These are phyloP conservation scores for Odontophorus gujanensis DNA, from an alignment of 2,113 vertebrate genomes.

Conservation along the genomic window DNA sequence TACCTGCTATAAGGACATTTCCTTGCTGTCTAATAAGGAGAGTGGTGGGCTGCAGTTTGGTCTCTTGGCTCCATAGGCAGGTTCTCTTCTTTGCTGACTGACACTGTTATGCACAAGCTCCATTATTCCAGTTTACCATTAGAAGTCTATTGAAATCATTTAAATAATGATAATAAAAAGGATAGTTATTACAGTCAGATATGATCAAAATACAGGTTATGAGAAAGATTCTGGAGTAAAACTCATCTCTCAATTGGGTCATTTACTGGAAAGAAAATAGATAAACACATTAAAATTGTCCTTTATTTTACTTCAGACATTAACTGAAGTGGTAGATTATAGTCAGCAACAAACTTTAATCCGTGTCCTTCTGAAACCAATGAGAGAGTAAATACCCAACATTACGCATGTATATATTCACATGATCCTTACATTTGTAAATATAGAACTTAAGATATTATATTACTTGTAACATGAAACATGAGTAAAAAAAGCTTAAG, in stretches of 20 bases:
- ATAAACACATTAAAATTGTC: background rate
- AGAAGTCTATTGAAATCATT: background rate
- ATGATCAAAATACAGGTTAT: background rate
- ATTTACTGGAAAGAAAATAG: background rate
- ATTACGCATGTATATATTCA: background rate
- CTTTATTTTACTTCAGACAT: background rate
- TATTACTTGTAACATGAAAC: background rate
- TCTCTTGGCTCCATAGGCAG: background rate
- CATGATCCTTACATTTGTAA: background rate
- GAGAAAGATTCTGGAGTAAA: background rate
- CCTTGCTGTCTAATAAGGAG: conserved; percentile 4
- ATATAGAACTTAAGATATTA: background rate
- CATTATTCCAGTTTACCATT: background rate
- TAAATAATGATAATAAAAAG: background rate
- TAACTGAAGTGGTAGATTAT: background rate
- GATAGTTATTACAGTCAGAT: background rate
- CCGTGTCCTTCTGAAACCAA: background rate
- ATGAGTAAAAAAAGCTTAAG: background rate
- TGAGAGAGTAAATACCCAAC: background rate
- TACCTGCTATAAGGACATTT: background rate
- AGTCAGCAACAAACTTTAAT: background rate
- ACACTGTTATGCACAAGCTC: background rate
- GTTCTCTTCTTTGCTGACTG: conserved; percentile 13
- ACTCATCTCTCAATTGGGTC: background rate
- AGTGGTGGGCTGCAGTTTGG: conserved; percentile 1